Evolutionary conservation across 2,888 invertebrate species (phyloP).

Genomic region (Nasonovia ribisnigri): DNA sequence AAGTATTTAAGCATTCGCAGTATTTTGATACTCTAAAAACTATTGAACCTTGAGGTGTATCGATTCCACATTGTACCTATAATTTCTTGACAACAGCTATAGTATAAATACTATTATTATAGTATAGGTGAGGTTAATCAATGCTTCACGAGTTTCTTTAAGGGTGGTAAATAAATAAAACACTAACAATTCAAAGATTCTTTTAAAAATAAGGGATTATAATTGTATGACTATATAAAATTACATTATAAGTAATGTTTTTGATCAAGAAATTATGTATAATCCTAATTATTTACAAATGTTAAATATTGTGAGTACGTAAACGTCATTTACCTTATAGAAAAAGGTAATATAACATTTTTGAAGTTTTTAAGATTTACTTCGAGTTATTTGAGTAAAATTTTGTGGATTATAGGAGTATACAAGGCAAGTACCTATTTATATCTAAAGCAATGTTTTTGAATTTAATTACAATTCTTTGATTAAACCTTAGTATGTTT

Average conservation of each 20-base stretch:
- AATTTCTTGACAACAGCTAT: slow-evolving; percentile 43
- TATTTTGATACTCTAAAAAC: not conserved
- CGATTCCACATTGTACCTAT: slow-evolving; percentile 30
- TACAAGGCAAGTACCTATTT: not conserved
- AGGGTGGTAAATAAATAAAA: not conserved
- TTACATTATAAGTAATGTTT: not conserved
- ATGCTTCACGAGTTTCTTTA: not conserved
- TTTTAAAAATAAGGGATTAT: not conserved
- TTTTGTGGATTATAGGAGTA: no score
- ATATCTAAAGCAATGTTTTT: not conserved
- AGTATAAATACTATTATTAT: slow-evolving; percentile 35
- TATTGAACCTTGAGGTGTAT: slow-evolving; percentile 40
- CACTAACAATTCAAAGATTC: not conserved
- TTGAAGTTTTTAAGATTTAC: not conserved
- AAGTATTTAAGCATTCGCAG: not conserved
- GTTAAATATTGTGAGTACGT: not conserved
- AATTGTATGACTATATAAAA: not conserved
- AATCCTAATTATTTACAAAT: not conserved
- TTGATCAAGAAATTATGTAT: not conserved
- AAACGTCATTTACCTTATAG: not conserved
- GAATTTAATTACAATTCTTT: no score
- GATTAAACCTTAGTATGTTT: no score
- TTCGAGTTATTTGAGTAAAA: not conserved
- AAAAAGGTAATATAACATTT: not conserved
- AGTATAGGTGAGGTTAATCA: not conserved